phyloP scores from a whole-genome alignment of 2,113 vertebrate species.

The Archocentrus centrarchus region DNA sequence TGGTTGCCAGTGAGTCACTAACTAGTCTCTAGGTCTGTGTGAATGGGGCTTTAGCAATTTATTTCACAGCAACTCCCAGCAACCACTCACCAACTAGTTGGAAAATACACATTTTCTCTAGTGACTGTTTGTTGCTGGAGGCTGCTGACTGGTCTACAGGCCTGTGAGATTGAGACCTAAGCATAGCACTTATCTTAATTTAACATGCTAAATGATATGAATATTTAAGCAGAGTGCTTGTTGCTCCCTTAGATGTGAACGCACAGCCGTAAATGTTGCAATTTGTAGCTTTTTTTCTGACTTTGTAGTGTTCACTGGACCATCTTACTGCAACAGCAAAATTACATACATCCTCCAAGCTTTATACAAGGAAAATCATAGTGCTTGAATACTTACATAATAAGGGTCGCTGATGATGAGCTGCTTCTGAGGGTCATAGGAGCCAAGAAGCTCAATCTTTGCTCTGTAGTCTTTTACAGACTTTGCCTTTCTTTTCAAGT shows the following conservation, averaged over 20 bases:
- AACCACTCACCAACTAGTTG: background rate
- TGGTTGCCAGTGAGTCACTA: background rate
- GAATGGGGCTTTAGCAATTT: background rate
- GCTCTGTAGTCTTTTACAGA: slow-evolving; percentile 84
- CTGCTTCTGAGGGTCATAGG: slow-evolving; percentile 88
- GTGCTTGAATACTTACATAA: slow-evolving; percentile 83
- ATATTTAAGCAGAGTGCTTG: background rate
- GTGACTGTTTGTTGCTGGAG: background rate
- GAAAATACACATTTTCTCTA: background rate
- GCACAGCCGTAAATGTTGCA: background rate
- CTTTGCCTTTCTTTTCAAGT: slow-evolving; percentile 87
- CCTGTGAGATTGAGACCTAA: background rate
- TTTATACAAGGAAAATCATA: background rate
- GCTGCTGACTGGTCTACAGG: background rate
- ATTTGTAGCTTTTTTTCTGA: background rate
- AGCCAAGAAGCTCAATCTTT: slow-evolving; percentile 89
- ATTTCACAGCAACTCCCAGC: background rate
- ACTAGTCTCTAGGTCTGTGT: background rate
- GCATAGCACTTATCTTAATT: background rate
- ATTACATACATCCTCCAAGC: background rate
- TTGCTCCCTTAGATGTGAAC: background rate
- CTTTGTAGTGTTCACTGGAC: background rate
- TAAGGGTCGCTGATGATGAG: slow-evolving; percentile 90
- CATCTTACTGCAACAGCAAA: background rate
- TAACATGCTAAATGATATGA: background rate